A percentile compares a stretch with the other conserved stretches of the same genome.
phyloP scores from a whole-genome alignment of 2,888 invertebrate species.

The Timandra comae region DNA sequence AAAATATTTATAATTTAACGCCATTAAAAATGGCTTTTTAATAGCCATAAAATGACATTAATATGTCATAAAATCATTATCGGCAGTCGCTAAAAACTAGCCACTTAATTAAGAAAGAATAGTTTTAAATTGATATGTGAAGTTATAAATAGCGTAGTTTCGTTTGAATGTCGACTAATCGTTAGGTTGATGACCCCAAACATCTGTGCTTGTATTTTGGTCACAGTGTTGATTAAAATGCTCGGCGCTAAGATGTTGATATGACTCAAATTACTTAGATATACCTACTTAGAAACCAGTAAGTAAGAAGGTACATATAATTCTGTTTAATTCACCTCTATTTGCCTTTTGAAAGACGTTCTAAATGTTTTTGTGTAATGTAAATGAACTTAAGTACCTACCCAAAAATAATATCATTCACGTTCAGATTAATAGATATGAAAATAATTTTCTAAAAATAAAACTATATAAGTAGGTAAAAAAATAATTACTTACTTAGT shows the following conservation, averaged over 20 bases:
- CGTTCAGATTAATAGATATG: too few relatives aligned
- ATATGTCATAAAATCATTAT: not conserved
- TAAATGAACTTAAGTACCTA: conserved; percentile 14
- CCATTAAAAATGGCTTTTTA: conserved; percentile 16
- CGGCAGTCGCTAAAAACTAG: conserved; percentile 10
- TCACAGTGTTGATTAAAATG: conserved; percentile 50
- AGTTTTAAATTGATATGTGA: conserved; percentile 31
- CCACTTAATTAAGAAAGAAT: conserved; percentile 10
- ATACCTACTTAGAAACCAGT: too few relatives aligned
- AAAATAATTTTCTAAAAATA: too few relatives aligned
- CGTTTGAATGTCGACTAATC: conserved; percentile 36
- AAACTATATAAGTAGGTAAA: too few relatives aligned
- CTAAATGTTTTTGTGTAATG: too few relatives aligned
- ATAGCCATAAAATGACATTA: conserved; percentile 12
- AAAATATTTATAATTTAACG: conserved; percentile 18
- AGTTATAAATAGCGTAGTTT: conserved; percentile 44
- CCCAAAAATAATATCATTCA: too few relatives aligned
- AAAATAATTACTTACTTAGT: too few relatives aligned
- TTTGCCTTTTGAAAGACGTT: too few relatives aligned
- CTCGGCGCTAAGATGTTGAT: conserved; percentile 17
- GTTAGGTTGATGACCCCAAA: conserved; percentile 57
- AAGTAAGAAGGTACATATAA: too few relatives aligned
- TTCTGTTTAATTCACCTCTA: too few relatives aligned
- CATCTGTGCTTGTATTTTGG: conserved; percentile 72
- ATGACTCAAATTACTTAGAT: too few relatives aligned